Conservation (phyloP, 2,888 invertebrate genomes). For the Dromius quadrimaculatus region DNA sequence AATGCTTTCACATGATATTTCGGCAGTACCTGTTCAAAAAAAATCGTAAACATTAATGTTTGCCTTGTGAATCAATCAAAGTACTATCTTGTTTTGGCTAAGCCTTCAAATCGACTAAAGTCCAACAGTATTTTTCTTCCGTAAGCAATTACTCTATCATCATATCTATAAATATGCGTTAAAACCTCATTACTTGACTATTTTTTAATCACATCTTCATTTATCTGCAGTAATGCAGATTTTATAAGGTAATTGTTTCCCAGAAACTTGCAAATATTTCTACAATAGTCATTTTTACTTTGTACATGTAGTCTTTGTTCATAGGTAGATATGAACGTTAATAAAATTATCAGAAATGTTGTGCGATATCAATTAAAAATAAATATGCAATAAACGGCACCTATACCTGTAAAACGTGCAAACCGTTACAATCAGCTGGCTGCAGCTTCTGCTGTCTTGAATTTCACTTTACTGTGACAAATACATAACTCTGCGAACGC, state of each 20-base stretch:
- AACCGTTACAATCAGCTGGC: constrained; percentile 27
- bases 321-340: too few relatives aligned
- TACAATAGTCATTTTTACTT: too few relatives aligned
- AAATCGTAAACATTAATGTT: constrained; percentile 24
- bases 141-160: background rate
- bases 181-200: background rate
- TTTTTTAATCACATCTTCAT: background rate
- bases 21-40: constrained; percentile 24
- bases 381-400: constrained; percentile 12
- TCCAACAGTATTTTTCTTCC: background rate
- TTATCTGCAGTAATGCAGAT: background rate
- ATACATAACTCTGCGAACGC: constrained; percentile 22
- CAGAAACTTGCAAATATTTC: too few relatives aligned
- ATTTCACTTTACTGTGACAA: constrained; percentile 33
- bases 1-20: constrained; percentile 45
- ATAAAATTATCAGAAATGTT: background rate
- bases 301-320: too few relatives aligned
- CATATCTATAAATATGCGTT: background rate
- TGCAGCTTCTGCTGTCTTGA: constrained; percentile 23
- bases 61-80: background rate
- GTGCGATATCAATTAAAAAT: background rate
- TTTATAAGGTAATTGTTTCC: too few relatives aligned
- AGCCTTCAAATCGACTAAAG: too few relatives aligned
- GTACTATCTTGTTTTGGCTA: background rate
- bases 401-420: constrained; percentile 19